Evolutionary conservation across 2,888 invertebrate species (phyloP).

Genomic region (Drosophila pseudotalamancana): DNA sequence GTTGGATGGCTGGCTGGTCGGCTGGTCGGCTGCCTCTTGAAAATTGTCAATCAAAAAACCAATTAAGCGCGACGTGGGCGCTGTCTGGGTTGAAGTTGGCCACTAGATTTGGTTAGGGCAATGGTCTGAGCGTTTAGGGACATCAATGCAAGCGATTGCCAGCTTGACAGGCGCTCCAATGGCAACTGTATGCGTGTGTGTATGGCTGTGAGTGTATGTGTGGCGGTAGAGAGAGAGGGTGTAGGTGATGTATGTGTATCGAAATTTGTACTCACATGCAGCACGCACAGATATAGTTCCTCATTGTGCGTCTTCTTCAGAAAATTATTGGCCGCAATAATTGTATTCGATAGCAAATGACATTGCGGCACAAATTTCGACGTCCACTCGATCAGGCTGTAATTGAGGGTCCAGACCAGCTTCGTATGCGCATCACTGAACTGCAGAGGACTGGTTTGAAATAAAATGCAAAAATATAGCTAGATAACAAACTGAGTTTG

Average conservation of each 20-base stretch:
- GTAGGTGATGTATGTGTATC: no score
- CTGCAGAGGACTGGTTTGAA: slow-evolving; percentile 71
- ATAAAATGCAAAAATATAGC: slow-evolving; percentile 2
- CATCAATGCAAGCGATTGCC: slow-evolving; percentile 37
- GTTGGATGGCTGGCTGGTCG: slow-evolving; percentile 7
- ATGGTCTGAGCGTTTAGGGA: slow-evolving; percentile 42
- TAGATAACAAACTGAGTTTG: slow-evolving; percentile 8
- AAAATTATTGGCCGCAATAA: slow-evolving; percentile 86
- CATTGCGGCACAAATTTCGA: slow-evolving; percentile 87
- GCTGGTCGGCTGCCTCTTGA: slow-evolving; percentile 49
- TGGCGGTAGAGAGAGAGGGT: no score
- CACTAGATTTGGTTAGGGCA: slow-evolving; percentile 41
- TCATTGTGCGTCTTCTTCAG: slow-evolving; percentile 84
- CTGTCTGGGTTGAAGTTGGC: slow-evolving; percentile 40
- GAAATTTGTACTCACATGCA: slow-evolving; percentile 85
- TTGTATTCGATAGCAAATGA: slow-evolving; percentile 86
- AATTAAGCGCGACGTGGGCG: slow-evolving; percentile 70
- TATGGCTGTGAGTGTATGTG: neutral
- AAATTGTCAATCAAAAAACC: slow-evolving; percentile 82
- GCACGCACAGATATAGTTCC: slow-evolving; percentile 84
- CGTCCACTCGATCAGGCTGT: slow-evolving; percentile 90
- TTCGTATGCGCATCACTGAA: slow-evolving; percentile 87
- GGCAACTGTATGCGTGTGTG: neutral
- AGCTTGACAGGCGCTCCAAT: slow-evolving; percentile 21
- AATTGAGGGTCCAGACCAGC: slow-evolving; percentile 90